phyloP scores from a whole-genome alignment of 1,140 invertebrate species.

The Gonioctena quinquepunctata region DNA sequence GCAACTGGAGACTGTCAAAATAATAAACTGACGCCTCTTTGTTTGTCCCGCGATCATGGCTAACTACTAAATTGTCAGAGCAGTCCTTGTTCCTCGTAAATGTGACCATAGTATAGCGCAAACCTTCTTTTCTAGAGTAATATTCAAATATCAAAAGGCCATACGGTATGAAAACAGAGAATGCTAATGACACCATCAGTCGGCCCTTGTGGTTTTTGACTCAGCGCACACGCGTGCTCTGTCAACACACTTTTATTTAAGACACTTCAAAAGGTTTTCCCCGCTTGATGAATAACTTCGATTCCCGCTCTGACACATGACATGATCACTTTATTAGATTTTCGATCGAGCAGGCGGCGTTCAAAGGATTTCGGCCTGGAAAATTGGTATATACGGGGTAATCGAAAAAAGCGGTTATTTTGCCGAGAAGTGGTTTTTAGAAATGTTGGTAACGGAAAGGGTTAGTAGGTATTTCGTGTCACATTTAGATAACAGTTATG shows the following conservation, averaged over 20 bases:
- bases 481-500: too few species aligned
- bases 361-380: neutral
- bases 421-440: too few species aligned
- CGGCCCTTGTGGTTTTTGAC: constrained; percentile 10
- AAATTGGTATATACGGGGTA: neutral
- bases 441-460: too few species aligned
- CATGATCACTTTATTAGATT: constrained; percentile 18
- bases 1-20: too few species aligned
- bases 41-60: too few species aligned
- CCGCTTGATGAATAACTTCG: constrained; percentile 12
- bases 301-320: constrained; percentile 5
- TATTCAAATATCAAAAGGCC: too few species aligned
- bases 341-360: neutral
- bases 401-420: neutral
- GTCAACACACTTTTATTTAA: constrained; percentile 5
- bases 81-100: too few species aligned
- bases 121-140: too few species aligned
- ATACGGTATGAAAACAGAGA: neutral
- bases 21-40: too few species aligned
- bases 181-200: neutral
- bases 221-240: constrained; percentile 4
- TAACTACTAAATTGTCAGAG: too few species aligned
- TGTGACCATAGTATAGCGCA: too few species aligned
- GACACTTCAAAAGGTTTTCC: constrained; percentile 12
- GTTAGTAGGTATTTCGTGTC: too few species aligned